Evolutionary conservation across 2,797 vertebrate species (phyloP).

Genomic region (Betta splendens): DNA sequence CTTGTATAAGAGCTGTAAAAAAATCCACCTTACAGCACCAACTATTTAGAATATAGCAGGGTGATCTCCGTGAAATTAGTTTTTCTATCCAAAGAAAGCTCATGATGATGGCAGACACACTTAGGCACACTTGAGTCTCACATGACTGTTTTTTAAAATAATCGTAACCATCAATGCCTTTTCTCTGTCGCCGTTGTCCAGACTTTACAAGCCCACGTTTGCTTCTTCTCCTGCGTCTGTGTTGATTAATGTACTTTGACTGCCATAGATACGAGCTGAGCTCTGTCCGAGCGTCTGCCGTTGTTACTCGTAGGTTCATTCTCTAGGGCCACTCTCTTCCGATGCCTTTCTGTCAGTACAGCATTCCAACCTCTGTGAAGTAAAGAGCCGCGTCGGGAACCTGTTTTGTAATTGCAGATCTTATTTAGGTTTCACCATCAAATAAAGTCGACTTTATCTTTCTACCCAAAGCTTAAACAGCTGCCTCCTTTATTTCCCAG

Average conservation of each 20-base stretch:
- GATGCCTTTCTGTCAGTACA: constrained; percentile 87
- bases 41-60: constrained; percentile 18
- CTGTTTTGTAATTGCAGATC: constrained; percentile 92
- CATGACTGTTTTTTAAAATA: constrained; percentile 5
- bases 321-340: constrained; percentile 72
- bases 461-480: constrained; percentile 79
- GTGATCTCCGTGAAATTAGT: constrained; percentile 8
- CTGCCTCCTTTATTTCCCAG: constrained; percentile 6
- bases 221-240: constrained; percentile 22
- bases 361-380: constrained; percentile 91
- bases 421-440: constrained; percentile 88
- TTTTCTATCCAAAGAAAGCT: constrained; percentile 30
- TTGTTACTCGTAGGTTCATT: constrained; percentile 41
- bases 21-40: constrained; percentile 6
- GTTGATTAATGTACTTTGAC: constrained; percentile 36
- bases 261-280: constrained; percentile 50
- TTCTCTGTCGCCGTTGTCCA: constrained; percentile 26
- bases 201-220: constrained; percentile 21
- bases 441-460: constrained; percentile 97
- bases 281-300: constrained; percentile 50
- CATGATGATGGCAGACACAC: constrained; percentile 8
- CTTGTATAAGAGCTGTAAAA: constrained; percentile 25
- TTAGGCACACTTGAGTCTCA: neutral
- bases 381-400: constrained; percentile 83
- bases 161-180: constrained; percentile 29